phyloP scores from a whole-genome alignment of 2,797 vertebrate species.

The Borostomias antarcticus region DNA sequence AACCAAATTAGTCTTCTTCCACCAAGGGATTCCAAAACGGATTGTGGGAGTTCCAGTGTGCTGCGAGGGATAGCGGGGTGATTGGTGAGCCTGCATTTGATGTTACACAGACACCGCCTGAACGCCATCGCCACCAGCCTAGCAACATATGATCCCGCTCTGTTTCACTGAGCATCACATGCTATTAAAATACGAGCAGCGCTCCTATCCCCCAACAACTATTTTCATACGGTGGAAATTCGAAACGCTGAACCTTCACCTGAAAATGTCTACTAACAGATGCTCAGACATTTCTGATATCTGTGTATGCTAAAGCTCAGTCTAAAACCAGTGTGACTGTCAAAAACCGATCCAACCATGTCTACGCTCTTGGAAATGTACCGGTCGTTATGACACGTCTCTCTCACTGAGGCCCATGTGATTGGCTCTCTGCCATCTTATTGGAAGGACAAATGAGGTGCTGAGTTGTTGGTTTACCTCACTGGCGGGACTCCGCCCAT shows the following conservation, averaged over 20 bases:
- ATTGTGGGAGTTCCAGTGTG: conserved; percentile 36
- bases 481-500: conserved; percentile 48
- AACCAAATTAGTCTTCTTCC: conserved; percentile 53
- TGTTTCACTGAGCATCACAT: conserved; percentile 21
- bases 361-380: neutral
- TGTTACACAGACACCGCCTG: conserved; percentile 49
- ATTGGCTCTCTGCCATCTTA: conserved; percentile 13
- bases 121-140: conserved; percentile 33
- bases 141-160: conserved; percentile 20
- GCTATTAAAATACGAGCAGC: conserved; percentile 28
- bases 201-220: conserved; percentile 16
- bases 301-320: too few species aligned
- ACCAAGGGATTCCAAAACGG: conserved; percentile 38
- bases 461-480: conserved; percentile 56
- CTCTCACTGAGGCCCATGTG: neutral
- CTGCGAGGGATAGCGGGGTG: conserved; percentile 49
- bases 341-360: neutral
- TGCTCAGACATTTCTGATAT: too few species aligned
- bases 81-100: conserved; percentile 49
- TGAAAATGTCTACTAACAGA: too few species aligned
- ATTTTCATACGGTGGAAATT: neutral
- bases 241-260: neutral
- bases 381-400: neutral
- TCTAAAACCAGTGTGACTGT: too few species aligned
- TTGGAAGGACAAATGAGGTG: conserved; percentile 36